Percentiles rank a stretch among this genome's conserved stretches.
phyloP scores from a whole-genome alignment of 2,888 invertebrate genomes.

The Cynaeus angustus region DNA sequence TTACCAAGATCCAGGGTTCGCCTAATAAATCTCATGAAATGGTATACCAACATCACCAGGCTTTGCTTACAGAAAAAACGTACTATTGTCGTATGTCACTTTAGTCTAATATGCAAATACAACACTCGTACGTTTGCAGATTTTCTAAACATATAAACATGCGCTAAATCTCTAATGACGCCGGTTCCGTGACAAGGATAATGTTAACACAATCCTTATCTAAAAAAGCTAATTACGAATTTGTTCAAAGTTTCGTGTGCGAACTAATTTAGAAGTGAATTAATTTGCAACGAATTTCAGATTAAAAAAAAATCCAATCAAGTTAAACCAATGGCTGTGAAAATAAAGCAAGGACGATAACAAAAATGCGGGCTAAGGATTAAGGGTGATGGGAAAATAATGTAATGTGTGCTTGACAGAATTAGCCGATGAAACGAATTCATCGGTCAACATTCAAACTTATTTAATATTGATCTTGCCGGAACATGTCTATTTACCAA shows the following conservation, averaged over 20 bases:
- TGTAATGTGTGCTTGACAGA: conserved; percentile 32
- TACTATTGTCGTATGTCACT: conserved; percentile 22
- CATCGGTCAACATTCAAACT: conserved; percentile 29
- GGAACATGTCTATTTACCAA: conserved; percentile 16
- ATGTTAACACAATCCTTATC: conserved; percentile 11
- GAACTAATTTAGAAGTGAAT: conserved; percentile 19
- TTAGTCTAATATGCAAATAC: conserved; percentile 28
- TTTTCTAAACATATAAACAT: conserved; percentile 2
- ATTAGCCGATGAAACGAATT: conserved; percentile 15
- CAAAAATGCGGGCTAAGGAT: conserved; percentile 27
- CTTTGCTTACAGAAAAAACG: conserved; percentile 23
- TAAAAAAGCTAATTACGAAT: conserved; percentile 20
- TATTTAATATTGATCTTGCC: conserved; percentile 26
- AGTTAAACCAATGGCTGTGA: conserved; percentile 35
- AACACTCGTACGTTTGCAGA: not conserved
- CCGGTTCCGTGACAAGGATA: conserved; percentile 28
- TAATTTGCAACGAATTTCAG: conserved; percentile 32
- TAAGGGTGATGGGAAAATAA: conserved; percentile 37
- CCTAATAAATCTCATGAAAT: conserved; percentile 48
- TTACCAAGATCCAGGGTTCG: conserved; percentile 43
- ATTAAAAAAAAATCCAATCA: conserved; percentile 33
- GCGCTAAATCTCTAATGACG: conserved; percentile 12
- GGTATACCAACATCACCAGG: conserved; percentile 27
- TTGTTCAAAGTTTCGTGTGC: conserved; percentile 17
- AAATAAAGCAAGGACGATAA: conserved; percentile 40